phyloP scores from a whole-genome alignment of 2,113 vertebrate species.

The Bujurquina vittata region DNA sequence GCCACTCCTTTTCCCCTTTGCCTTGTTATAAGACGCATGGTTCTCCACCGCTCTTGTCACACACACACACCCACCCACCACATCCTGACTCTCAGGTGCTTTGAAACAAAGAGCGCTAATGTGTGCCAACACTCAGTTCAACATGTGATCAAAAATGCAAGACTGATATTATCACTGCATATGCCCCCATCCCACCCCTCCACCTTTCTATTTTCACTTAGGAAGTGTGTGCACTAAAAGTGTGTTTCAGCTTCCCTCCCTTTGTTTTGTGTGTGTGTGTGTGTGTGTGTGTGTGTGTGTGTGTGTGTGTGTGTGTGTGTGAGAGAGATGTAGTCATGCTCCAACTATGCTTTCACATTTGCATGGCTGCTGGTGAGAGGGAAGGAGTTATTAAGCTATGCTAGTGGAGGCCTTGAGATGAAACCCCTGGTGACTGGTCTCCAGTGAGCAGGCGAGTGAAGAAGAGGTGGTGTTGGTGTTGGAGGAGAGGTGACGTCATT shows the following conservation, averaged over 20 bases:
- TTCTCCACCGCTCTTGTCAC: conserved; percentile 41
- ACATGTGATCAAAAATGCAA: neutral
- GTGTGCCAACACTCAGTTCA: conserved; percentile 40
- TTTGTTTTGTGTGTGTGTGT: neutral
- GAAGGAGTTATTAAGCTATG: conserved; percentile 36
- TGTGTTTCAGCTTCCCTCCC: neutral
- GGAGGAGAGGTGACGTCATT: conserved; percentile 57
- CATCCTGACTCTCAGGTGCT: conserved; percentile 57
- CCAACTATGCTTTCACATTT: neutral
- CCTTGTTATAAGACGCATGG: conserved; percentile 27
- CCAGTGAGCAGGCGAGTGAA: conserved; percentile 22
- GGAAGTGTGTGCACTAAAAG: conserved; percentile 4
- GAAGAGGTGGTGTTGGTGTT: neutral
- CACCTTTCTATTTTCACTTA: conserved; percentile 19
- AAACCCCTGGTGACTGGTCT: conserved; percentile 46
- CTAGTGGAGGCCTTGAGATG: conserved; percentile 28
- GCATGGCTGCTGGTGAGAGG: conserved; percentile 28
- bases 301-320: neutral
- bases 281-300: neutral
- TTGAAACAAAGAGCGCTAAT: conserved; percentile 58
- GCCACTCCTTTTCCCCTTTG: conserved; percentile 46
- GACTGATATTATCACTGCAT: neutral
- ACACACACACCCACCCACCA: conserved; percentile 36
- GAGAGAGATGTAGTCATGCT: neutral
- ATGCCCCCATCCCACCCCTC: neutral